phyloP scores from a whole-genome alignment of 2,797 vertebrate genomes.

The Hypotaenidia philippensis region DNA sequence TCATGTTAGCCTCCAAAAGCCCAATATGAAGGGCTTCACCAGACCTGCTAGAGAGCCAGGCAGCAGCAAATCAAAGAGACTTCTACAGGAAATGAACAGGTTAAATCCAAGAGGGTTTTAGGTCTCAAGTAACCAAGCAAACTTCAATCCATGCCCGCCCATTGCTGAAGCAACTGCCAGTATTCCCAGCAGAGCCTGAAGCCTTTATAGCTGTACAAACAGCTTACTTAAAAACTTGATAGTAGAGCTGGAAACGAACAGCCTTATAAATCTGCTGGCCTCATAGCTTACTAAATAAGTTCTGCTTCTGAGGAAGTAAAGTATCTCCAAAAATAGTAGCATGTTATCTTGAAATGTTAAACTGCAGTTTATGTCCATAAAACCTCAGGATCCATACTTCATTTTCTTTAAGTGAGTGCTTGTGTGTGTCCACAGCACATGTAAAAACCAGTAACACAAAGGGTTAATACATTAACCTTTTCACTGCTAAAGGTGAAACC shows the following conservation, averaged over 20 bases:
- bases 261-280: neutral
- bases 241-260: neutral
- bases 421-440: neutral
- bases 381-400: neutral
- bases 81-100: neutral
- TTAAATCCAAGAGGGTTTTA: neutral
- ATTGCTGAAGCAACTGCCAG: neutral
- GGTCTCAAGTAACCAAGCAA: neutral
- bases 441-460: rapidly evolving
- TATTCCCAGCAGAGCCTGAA: neutral
- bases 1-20: neutral
- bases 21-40: neutral
- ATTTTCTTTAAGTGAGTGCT: neutral
- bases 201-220: neutral
- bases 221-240: neutral
- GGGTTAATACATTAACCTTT: neutral
- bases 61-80: neutral
- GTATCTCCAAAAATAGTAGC: neutral
- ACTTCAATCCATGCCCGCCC: neutral
- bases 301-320: neutral
- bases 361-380: neutral
- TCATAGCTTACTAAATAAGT: neutral
- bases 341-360: neutral
- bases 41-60: neutral
- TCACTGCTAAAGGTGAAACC: neutral